These are phyloP conservation scores for Parapsyche elsis DNA, from an alignment of 1,140 invertebrate genomes.

Conservation along the genomic window DNA sequence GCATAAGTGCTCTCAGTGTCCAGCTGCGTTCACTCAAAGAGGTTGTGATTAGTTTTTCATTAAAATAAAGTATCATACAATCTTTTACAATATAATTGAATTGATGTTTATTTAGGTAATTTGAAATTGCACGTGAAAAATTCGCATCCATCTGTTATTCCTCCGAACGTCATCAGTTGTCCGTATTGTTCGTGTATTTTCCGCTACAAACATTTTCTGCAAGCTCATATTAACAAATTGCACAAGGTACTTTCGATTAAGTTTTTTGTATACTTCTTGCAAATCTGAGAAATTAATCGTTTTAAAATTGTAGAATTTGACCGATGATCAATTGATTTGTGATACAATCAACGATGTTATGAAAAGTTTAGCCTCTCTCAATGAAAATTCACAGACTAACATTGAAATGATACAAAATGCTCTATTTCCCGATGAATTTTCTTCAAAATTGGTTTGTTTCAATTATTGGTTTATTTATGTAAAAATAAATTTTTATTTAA, in stretches of 20 bases:
- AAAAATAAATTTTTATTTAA: too few relatives aligned
- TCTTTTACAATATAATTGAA: too few relatives aligned
- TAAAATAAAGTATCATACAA: too few relatives aligned
- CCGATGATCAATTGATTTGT: background rate
- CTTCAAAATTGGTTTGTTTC: too few relatives aligned
- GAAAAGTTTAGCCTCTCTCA: constrained; percentile 2
- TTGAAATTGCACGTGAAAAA: background rate
- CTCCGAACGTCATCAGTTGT: background rate
- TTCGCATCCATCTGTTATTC: background rate
- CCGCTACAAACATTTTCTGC: background rate
- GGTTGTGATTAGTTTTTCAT: background rate
- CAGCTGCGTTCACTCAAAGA: background rate
- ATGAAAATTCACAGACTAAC: background rate
- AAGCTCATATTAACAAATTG: background rate
- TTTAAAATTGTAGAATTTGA: background rate
- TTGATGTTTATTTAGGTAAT: background rate
- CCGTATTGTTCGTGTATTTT: background rate
- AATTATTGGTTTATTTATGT: too few relatives aligned
- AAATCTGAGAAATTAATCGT: too few relatives aligned
- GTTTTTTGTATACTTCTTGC: background rate
- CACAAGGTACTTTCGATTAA: background rate
- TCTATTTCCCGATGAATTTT: background rate
- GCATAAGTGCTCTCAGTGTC: background rate
- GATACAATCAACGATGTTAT: background rate
- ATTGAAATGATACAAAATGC: background rate